Base-by-base conservation (phyloP, 2,797 vertebrate species). In the Neoniphon sammara region DNA sequence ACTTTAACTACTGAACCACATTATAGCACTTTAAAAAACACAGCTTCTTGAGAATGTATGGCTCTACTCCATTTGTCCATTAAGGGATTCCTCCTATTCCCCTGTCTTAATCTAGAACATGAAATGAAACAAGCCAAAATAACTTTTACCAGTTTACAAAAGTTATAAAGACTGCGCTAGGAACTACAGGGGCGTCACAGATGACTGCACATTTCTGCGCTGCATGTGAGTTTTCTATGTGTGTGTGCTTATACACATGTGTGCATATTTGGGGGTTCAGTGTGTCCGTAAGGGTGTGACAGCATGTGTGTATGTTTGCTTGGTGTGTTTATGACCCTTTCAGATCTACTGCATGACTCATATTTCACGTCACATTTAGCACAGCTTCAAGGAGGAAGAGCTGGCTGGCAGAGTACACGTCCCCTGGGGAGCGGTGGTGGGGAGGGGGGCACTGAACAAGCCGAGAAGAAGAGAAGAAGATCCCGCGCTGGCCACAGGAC, bases 281-380 rank as follows among this genome's bases (percentile, higher is more conserved):
- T 69, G 75, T 56, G 68, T 57, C 60, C 27, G 17, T 8, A 54
- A 49, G 66, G 34, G 81, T 58, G 47, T 15, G 5, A 30, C 39
- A 12, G 59, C 7, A 30, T 46, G 44, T 21, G 66, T 66, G 2
- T 75, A 44, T 85, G 79, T 82, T 85, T 75, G 71, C 78, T 31
- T 31, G 2, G 67, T 34, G 67, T 80, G 84, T 88, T 91, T 88
- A 90, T 82, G 73, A 55, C 67, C 74, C 71, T 71, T 81, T 86
- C 70, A 76, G 75, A 89, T 88, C 70, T 63, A 62, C 53, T 71
- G 54, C 36, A 9, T 49, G 75, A 87, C 81, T 91, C 89, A 66
- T 72, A 86, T 90, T 91, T 91, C 85, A 88, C 85, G 86, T 92
- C 85, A 77, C 75, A 89, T 87, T 91, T 83, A 91, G 87, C 79